These are phyloP conservation scores for Pyrgus malvae DNA, from an alignment of 2,888 invertebrate genomes.

Conservation along the genomic window DNA sequence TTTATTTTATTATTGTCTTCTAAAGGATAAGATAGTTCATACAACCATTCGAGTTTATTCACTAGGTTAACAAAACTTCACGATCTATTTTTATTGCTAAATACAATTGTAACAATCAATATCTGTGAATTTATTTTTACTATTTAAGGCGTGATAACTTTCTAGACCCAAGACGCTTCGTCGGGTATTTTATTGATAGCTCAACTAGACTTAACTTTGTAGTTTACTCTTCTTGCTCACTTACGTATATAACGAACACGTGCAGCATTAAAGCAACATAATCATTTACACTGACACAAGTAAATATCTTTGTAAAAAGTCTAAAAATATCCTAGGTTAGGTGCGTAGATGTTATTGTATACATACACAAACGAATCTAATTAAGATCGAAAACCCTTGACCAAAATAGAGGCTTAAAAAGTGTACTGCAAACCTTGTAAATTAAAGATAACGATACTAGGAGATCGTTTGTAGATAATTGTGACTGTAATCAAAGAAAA, in stretches of 20 bases:
- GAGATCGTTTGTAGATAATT: not conserved
- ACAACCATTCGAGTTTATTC: too few species aligned
- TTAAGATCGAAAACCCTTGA: conserved; percentile 12
- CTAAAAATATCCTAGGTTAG: not conserved
- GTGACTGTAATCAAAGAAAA: conserved; percentile 11
- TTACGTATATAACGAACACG: not conserved
- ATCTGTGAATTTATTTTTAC: too few species aligned
- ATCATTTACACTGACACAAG: not conserved
- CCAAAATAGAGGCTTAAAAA: conserved; percentile 5
- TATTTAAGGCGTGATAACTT: too few species aligned
- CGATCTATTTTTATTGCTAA: too few species aligned
- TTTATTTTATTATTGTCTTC: too few species aligned
- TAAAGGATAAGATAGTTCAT: too few species aligned
- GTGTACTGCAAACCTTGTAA: not conserved
- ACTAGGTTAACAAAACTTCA: too few species aligned
- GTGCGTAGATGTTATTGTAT: not conserved
- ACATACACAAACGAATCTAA: not conserved
- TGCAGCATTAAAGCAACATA: not conserved
- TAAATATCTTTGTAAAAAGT: not conserved
- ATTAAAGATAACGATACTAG: not conserved
- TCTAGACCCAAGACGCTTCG: too few species aligned
- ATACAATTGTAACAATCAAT: too few species aligned
- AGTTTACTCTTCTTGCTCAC: not conserved
- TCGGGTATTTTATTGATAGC: too few species aligned
- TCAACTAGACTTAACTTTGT: too few species aligned